Base-by-base conservation (phyloP, 2,888 invertebrate species). In the Xestobium rufovillosum region DNA sequence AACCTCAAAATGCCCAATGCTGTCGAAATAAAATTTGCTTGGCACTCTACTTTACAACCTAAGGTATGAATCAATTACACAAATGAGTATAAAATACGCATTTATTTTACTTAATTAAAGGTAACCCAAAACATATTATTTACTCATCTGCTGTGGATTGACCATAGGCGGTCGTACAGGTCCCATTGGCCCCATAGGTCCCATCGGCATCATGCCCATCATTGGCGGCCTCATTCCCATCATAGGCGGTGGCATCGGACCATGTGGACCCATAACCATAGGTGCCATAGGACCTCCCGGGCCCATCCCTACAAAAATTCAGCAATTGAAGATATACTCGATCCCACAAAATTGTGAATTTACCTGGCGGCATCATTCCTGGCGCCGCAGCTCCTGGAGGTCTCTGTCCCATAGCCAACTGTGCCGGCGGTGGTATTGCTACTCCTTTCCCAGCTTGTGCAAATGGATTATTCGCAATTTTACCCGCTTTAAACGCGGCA, bases 401-500 rank as follows among this genome's bases (percentile, higher is more conserved):
- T 61, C 77, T 59, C 63, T 79, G 73, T 63, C 79, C 79, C 63
- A 83, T 63, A 52, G 83, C 68, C 25, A 75, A 64, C 61, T 70
- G 72, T 13, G 75, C 69, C 6, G 84, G 83, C 3, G 90, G 90
- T 15, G 89, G 88, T 54, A 89, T 85, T 1, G 84, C 80, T 4
- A 83, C 86, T 6, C 65, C 66, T 49, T 65, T 65, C 13, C 63
- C 64, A 23, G 63, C 59, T 25, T 60, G 61, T 3, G 84, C 84
- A 56, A 90, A 92, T 31, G 91, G 92, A 72, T 91, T 91, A 39
- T 87, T 84, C 4, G 87, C 85, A 43, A 94, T 92, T 71, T 95
- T 95, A 26, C 95, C 95, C 27, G 95, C 94, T 66, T 95, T 95
- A 60, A 92, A 96, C 1, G 95, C 95, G 4, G 96, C 95, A 36